Conservation (phyloP, 2,113 vertebrate genomes). For the Chloebia gouldiae region DNA sequence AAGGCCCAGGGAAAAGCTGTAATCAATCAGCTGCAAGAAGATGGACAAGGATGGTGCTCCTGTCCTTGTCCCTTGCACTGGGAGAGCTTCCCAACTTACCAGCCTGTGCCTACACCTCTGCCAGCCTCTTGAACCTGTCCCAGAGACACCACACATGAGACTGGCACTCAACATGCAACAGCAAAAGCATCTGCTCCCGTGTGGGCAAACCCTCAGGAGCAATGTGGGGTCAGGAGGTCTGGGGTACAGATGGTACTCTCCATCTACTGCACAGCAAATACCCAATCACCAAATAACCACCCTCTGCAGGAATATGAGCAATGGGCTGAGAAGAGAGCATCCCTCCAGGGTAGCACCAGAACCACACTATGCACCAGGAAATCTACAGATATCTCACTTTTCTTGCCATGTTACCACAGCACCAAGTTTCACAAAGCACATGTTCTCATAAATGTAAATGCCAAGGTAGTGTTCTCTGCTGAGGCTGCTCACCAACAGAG, state of each 20-base stretch:
- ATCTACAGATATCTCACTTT: background rate
- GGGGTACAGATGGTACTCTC: background rate
- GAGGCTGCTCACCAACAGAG: background rate
- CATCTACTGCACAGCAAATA: background rate
- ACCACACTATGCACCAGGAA: background rate
- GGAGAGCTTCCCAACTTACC: background rate
- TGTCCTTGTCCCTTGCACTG: background rate
- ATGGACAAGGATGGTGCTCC: background rate
- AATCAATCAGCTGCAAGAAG: background rate
- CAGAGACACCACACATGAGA: accelerated
- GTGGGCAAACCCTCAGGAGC: background rate
- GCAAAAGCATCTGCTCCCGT: background rate
- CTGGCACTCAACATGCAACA: background rate
- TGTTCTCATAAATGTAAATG: background rate
- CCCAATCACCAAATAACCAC: background rate
- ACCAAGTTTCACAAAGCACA: background rate
- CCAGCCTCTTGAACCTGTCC: background rate
- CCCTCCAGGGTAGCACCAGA: background rate
- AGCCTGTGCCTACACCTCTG: background rate
- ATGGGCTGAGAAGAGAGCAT: background rate
- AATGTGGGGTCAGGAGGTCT: background rate
- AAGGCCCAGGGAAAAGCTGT: background rate
- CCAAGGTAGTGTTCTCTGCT: background rate
- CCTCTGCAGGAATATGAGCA: accelerated
- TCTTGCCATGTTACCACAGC: background rate